Percentiles rank a stretch among this genome's conserved stretches.
Evolutionary conservation across 2,113 vertebrate genomes (phyloP).

Genomic region (Sminthopsis crassicaudata): DNA sequence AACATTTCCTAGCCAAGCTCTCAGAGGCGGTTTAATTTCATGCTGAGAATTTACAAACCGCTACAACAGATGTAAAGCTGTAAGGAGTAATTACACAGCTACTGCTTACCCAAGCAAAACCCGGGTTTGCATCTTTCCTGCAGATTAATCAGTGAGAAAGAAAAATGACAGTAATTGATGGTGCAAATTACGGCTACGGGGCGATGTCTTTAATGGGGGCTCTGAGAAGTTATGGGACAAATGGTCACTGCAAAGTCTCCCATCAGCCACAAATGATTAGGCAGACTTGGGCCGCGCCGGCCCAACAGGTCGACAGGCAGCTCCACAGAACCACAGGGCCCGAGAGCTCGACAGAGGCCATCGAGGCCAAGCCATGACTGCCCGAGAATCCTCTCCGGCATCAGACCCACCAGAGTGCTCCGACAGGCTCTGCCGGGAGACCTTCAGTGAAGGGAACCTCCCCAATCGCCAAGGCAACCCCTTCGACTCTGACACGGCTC

Average conservation of each 20-base stretch:
- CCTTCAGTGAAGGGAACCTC: background rate
- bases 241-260: background rate
- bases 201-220: background rate
- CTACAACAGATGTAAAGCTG: background rate
- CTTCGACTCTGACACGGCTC: background rate
- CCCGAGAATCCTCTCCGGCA: background rate
- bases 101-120: slow-evolving; percentile 46
- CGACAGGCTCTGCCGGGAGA: background rate
- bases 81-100: background rate
- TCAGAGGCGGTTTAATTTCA: slow-evolving; percentile 6
- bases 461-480: background rate
- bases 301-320: background rate
- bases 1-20: background rate
- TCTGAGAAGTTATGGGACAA: background rate
- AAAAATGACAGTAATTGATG: slow-evolving; percentile 5
- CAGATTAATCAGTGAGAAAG: slow-evolving; percentile 3
- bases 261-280: background rate
- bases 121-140: slow-evolving; percentile 63
- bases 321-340: background rate
- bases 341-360: background rate
- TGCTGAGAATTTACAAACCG: slow-evolving; percentile 1
- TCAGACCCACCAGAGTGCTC: background rate
- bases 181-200: background rate
- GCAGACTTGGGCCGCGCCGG: background rate
- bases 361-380: background rate